Conservation (phyloP, 2,888 invertebrate species). For the Drosophila borealis region DNA sequence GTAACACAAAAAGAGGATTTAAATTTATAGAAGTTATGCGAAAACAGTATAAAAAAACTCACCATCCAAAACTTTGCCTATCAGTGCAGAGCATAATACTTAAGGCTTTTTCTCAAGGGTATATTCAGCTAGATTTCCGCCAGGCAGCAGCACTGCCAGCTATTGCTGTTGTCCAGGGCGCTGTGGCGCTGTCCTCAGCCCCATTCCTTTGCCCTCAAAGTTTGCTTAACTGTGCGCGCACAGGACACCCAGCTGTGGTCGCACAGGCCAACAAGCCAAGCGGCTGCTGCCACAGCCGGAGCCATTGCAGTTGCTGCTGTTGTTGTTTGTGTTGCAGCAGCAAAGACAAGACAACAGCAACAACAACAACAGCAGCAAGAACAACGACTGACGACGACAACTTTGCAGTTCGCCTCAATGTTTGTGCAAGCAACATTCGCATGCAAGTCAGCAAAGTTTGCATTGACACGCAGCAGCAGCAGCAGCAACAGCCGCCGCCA, state of each 20-base stretch:
- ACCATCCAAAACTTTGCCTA: no score
- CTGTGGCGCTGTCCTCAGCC: slow-evolving; percentile 37
- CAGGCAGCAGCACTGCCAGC: slow-evolving; percentile 24
- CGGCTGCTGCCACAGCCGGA: slow-evolving; percentile 44
- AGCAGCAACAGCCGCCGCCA: slow-evolving; percentile 29
- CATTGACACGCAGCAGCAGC: slow-evolving; percentile 82
- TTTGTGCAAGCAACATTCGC: slow-evolving; percentile 82
- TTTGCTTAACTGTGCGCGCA: slow-evolving; percentile 79
- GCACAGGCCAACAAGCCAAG: slow-evolving; percentile 75
- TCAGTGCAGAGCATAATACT: no score
- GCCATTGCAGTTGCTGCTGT: slow-evolving; percentile 37
- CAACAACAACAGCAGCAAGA: slow-evolving; percentile 38
- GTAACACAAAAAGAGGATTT: no score
- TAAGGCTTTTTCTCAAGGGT: background rate
- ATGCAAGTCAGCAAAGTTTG: slow-evolving; percentile 83
- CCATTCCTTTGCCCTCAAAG: slow-evolving; percentile 64
- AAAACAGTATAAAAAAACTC: no score
- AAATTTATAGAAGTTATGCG: no score
- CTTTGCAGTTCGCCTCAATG: slow-evolving; percentile 81
- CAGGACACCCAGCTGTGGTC: slow-evolving; percentile 77
- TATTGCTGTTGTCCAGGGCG: slow-evolving; percentile 19
- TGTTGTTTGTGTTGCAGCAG: slow-evolving; percentile 73
- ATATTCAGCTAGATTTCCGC: slow-evolving; percentile 7
- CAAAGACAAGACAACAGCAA: slow-evolving; percentile 60
- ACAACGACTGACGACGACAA: slow-evolving; percentile 63